phyloP scores from a whole-genome alignment of 2,797 vertebrate species.

The Leptatherina wallacei region DNA sequence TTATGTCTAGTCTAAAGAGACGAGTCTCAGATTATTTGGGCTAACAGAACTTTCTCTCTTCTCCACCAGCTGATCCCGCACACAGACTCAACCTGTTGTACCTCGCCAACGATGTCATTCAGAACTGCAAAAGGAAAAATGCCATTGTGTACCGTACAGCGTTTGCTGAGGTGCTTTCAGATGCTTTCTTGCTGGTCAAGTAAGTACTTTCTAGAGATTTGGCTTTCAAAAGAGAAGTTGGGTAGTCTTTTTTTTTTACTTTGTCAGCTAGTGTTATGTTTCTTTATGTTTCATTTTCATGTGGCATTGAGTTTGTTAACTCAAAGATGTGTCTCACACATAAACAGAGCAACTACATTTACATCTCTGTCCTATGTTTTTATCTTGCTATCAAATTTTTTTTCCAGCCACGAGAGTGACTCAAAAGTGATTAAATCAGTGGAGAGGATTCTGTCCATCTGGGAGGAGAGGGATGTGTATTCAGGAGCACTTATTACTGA shows the following conservation, averaged over 20 bases:
- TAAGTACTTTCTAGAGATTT: constrained; percentile 75
- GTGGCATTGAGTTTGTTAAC: constrained; percentile 15
- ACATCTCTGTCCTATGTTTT: constrained; percentile 4
- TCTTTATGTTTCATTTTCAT: neutral
- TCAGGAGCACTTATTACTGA: constrained; percentile 89
- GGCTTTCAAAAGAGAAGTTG: neutral
- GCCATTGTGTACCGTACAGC: constrained; percentile 93
- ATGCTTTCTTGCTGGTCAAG: constrained; percentile 91
- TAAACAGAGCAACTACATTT: constrained; percentile 5
- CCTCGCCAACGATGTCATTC: constrained; percentile 96
- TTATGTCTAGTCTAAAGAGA: too few species aligned
- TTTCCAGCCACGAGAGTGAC: constrained; percentile 83
- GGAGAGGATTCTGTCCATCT: constrained; percentile 95
- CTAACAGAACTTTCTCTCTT: constrained; percentile 11
- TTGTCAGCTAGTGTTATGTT: neutral
- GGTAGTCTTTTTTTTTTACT: neutral
- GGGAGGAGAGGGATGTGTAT: constrained; percentile 96
- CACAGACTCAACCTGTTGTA: constrained; percentile 96
- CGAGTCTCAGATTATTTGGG: too few species aligned
- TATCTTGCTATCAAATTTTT: neutral
- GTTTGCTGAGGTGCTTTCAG: constrained; percentile 92
- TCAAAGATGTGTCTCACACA: neutral
- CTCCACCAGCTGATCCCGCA: constrained; percentile 84
- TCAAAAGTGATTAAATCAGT: constrained; percentile 90
- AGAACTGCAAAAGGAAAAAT: constrained; percentile 97